Base-by-base conservation (phyloP, 2,797 vertebrate genomes). In the Macroramphosus scolopax region DNA sequence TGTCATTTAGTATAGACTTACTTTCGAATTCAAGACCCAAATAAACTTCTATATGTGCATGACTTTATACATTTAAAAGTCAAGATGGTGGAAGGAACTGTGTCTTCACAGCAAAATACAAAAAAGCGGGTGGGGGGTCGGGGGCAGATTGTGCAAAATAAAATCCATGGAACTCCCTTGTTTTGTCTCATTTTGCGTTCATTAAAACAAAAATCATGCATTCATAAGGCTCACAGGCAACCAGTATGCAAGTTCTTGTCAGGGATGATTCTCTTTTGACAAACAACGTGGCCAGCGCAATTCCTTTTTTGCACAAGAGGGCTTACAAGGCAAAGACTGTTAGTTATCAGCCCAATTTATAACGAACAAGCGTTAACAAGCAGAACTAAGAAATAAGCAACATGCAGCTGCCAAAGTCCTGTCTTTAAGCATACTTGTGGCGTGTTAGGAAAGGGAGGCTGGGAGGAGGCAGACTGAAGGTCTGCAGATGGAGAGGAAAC, bases 381-480 rank as follows among this genome's bases (percentile, higher is more conserved):
- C 63, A 57, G 33, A 14, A 41, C 55, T 56, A 52, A 64, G 51
- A 43, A 50, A 54, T 55, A 43, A 53, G 79, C 68, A 45, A 66
- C 84, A 85, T 87, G 83, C 82, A 80, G 72, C 72, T 75, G 81
- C 73, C 69, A 91, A 91, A 90, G 88, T 92, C 87, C 92, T 91
- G 58, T 52, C 78, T 81, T 77, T 76, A 67, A 78, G 94, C 95
- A 71, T 98, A 97, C 95, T 98, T 98, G 95, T 89, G 92, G 91
- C 85, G 91, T 88, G 91, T 93, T 96, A 95, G 93, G 92, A 92
- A 94, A 97, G 90, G 93, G 90, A 89, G 93, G 90, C 92, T 94
- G 95, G 92, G 94, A 91, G 89, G 95, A 92, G 87, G 91, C 93
- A 92, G 95, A 95, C 91, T 95, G 93, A 91, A 85, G 91, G 92